Evolutionary conservation across 2,113 vertebrate genomes (phyloP).

Genomic region (Capra hircus): DNA sequence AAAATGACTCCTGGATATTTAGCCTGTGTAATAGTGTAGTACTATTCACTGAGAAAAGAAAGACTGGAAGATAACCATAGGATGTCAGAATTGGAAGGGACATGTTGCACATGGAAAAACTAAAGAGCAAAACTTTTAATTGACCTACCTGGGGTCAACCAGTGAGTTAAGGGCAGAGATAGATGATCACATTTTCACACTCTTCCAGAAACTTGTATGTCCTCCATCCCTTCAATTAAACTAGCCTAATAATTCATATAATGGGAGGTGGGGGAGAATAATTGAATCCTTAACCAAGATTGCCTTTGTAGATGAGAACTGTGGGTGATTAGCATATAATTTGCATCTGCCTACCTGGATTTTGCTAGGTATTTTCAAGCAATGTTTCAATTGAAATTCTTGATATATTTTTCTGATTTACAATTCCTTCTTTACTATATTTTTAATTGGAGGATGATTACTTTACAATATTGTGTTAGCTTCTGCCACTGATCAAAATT

Average conservation of each 20-base stretch:
- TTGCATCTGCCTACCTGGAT: neutral
- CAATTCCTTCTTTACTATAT: neutral
- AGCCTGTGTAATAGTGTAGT: neutral
- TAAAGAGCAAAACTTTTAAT: conserved; percentile 11
- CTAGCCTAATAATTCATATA: neutral
- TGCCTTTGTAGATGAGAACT: neutral
- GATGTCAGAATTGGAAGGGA: neutral
- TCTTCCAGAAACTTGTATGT: neutral
- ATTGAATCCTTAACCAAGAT: neutral
- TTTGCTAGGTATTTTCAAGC: neutral
- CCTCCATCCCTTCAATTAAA: neutral
- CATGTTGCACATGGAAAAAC: neutral
- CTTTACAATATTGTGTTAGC: neutral
- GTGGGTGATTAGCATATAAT: neutral
- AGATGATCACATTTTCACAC: neutral
- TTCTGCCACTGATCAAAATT: neutral
- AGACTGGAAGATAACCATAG: neutral
- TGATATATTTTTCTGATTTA: neutral
- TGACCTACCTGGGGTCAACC: neutral
- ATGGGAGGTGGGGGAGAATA: neutral
- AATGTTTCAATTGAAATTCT: conserved; percentile 13
- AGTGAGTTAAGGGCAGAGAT: neutral
- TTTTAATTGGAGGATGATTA: neutral
- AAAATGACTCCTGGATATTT: neutral
- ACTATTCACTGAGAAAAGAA: neutral